A percentile compares a stretch with the other conserved stretches of the same genome.
These are phyloP conservation scores for Desoria tigrina DNA, from an alignment of 2,888 invertebrate species.

Conservation along the genomic window DNA sequence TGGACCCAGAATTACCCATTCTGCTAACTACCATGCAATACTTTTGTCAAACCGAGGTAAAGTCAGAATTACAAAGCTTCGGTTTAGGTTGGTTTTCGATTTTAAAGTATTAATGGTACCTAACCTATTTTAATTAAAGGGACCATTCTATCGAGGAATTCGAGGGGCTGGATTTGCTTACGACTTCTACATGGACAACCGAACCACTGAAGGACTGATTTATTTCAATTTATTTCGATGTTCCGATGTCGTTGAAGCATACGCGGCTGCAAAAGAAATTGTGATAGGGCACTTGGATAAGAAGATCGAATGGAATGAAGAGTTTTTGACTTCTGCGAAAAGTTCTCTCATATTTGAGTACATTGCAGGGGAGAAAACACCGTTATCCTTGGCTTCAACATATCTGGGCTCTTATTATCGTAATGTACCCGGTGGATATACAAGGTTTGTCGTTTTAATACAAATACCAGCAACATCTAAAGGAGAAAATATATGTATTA, in stretches of 20 bases:
- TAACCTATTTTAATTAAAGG: too few relatives aligned
- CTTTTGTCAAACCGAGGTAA: slow-evolving; percentile 80
- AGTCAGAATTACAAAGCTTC: too few relatives aligned
- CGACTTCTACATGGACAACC: slow-evolving; percentile 68
- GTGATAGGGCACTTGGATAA: slow-evolving; percentile 68
- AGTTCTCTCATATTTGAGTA: slow-evolving; percentile 76
- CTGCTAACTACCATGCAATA: slow-evolving; percentile 80
- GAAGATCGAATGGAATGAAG: slow-evolving; percentile 67
- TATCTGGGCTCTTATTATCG: slow-evolving; percentile 74
- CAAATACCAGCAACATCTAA: too few relatives aligned
- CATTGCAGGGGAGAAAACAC: slow-evolving; percentile 67
- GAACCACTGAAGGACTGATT: slow-evolving; percentile 70
- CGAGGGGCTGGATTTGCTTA: slow-evolving; percentile 85
- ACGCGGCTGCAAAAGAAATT: slow-evolving; percentile 73
- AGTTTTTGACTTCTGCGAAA: slow-evolving; percentile 77
- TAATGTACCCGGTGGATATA: slow-evolving; percentile 65
- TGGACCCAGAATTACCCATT: slow-evolving; percentile 69
- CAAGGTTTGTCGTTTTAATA: slow-evolving; percentile 38
- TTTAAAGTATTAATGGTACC: too few relatives aligned
- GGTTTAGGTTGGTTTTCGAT: too few relatives aligned
- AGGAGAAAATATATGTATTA: too few relatives aligned
- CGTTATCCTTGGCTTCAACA: slow-evolving; percentile 55
- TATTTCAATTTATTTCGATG: slow-evolving; percentile 74
- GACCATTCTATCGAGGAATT: slow-evolving; percentile 85
- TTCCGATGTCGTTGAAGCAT: slow-evolving; percentile 76